These are phyloP conservation scores for Ceyx cyanopectus DNA, from an alignment of 2,113 vertebrate species.

Conservation along the genomic window DNA sequence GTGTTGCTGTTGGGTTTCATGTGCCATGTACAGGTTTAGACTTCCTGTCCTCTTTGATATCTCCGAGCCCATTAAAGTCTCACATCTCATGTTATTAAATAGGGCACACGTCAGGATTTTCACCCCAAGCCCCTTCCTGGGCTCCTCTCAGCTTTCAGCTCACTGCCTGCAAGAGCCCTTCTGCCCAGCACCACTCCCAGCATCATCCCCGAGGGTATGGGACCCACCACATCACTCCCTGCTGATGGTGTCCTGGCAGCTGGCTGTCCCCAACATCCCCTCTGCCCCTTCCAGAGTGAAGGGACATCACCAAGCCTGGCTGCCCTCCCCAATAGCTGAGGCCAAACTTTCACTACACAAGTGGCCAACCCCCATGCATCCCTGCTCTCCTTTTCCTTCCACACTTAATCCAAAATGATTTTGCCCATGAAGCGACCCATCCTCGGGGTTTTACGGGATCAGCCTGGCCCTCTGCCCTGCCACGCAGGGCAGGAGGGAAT, in stretches of 20 bases:
- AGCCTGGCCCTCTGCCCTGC: neutral
- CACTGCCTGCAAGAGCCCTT: neutral
- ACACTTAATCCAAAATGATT: rapidly evolving
- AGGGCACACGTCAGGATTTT: neutral
- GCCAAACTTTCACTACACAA: neutral
- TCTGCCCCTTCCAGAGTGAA: neutral
- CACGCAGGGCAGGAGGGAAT: neutral
- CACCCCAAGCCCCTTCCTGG: neutral
- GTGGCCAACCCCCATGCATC: neutral
- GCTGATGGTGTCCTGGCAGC: neutral
- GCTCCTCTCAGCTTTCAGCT: conserved; percentile 32
- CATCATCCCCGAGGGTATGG: neutral
- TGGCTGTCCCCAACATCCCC: neutral
- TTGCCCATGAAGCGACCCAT: neutral
- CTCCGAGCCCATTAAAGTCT: conserved; percentile 48
- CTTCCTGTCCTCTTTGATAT: conserved; percentile 30
- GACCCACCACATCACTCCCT: neutral
- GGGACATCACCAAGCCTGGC: neutral
- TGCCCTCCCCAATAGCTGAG: neutral
- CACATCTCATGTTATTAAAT: conserved; percentile 40
- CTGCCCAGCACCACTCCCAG: neutral
- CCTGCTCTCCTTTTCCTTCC: neutral
- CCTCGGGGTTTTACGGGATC: neutral
- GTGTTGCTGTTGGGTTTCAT: conserved; percentile 1
- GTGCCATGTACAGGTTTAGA: neutral